Percentiles rank a stretch among this genome's conserved stretches.
phyloP scores from a whole-genome alignment of 2,797 vertebrate genomes.

The Pangasius djambal region DNA sequence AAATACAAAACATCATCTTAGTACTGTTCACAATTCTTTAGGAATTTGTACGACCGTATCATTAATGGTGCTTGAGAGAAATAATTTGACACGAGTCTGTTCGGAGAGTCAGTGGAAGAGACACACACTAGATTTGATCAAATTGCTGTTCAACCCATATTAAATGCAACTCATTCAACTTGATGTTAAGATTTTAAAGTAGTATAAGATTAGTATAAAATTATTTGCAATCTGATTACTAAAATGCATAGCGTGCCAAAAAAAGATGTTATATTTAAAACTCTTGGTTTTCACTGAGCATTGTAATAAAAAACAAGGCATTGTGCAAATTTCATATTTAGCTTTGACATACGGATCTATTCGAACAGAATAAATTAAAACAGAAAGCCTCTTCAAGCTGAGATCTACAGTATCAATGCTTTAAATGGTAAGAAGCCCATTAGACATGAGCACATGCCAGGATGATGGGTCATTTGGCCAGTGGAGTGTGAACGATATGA shows the following conservation, averaged over 20 bases:
- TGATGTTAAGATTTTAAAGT: neutral
- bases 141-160: neutral
- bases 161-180: conserved; percentile 1
- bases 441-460: conserved; percentile 63
- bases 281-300: neutral
- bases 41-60: conserved; percentile 70
- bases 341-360: neutral
- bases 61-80: conserved; percentile 68
- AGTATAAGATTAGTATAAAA: neutral
- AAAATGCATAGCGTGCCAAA: neutral
- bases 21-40: conserved; percentile 61
- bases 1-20: neutral
- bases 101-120: conserved; percentile 51
- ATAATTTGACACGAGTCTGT: conserved; percentile 65
- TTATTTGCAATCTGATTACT: neutral
- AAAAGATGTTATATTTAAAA: neutral
- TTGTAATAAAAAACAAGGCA: neutral
- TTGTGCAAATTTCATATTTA: conserved; percentile 12
- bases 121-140: conserved; percentile 50
- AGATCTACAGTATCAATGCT: conserved; percentile 60
- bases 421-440: conserved; percentile 67
- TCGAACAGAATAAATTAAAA: conserved; percentile 17
- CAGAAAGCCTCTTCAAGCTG: conserved; percentile 27
- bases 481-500: conserved; percentile 68
- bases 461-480: conserved; percentile 72